Base-by-base conservation (phyloP, 2,888 invertebrate species). In the Nineta flava region DNA sequence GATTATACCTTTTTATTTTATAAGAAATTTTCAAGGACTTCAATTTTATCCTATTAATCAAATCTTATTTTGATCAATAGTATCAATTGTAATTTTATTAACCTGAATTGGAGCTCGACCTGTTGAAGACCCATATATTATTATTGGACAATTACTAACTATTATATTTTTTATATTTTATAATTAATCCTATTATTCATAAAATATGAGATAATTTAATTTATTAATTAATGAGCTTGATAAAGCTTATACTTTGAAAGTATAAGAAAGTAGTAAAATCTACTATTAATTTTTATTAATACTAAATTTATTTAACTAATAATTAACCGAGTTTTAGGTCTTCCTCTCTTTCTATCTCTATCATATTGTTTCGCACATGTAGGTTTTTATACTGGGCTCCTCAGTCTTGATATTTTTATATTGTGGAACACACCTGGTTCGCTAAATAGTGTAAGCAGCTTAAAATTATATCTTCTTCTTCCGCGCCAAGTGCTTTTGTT, bases 71-170 rank as follows among this genome's bases (percentile, higher is more conserved):
- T 83, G 79, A 76, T 55, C 53, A 26, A 69, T 80, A 65, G 47
- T 77, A 48, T 56, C 58, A 13, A 73, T 67, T 56, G 66, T 79
- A 60, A 65, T 80, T 55, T 56, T 83, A 62, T 62, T 84, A 71
- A 83, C 81, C 9, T 84, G 82, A 77, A 76, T 81, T 67, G 83
- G 83, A 55, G 76, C 77, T 0, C 74, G 75, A 48, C 78, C 79
- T 3, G 79, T 83, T 3, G 81, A 83, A 76, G 62, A 66, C 2
- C 83, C 82, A 16, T 84, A 72, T 65, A 69, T 79, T 61, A 53
- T 73, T 46, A 68, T 69, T 51, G 75, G 80, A 15, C 77, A 81
- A 77, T 59, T 77, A 53, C 58, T 78, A 63, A 78, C 79, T 19
- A 41, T 76, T 48, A 45, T 79, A 80, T 57, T 79, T 79, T 60